These are phyloP conservation scores for Temnothorax longispinosus DNA, from an alignment of 1,140 invertebrate genomes.

Conservation along the genomic window DNA sequence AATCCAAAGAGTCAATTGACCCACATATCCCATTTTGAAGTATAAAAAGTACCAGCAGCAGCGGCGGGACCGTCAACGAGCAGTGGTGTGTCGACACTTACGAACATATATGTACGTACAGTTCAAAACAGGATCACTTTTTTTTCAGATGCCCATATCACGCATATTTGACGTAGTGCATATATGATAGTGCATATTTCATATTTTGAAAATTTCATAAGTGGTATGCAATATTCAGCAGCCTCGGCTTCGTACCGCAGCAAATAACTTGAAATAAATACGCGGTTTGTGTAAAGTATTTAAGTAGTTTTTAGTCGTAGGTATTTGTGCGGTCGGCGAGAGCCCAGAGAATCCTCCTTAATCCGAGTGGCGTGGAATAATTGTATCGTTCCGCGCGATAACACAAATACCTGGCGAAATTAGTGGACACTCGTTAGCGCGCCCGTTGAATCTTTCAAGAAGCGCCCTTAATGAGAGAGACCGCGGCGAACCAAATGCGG, in stretches of 20 bases:
- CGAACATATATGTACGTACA: neutral
- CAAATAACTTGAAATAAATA: neutral
- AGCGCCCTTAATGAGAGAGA: neutral
- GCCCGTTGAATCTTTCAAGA: constrained; percentile 22
- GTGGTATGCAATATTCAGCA: neutral
- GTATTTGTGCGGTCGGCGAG: neutral
- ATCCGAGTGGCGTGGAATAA: neutral
- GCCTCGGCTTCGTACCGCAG: neutral
- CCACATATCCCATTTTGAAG: constrained; percentile 26
- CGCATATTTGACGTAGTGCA: no score
- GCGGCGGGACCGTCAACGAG: neutral
- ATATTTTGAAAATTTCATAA: constrained; percentile 24
- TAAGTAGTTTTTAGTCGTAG: neutral
- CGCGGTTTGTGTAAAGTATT: neutral
- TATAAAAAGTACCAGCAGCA: constrained; percentile 39
- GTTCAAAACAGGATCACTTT: constrained; percentile 27
- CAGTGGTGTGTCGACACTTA: neutral
- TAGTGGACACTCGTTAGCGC: neutral
- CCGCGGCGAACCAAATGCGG: neutral
- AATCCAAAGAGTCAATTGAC: constrained; percentile 51
- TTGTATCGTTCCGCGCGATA: neutral
- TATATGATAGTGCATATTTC: neutral
- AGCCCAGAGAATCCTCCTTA: neutral
- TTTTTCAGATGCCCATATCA: constrained; percentile 16
- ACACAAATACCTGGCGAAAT: neutral